These are phyloP conservation scores for Novumbra hubbsi DNA, from an alignment of 2,797 vertebrate genomes.

Conservation along the genomic window DNA sequence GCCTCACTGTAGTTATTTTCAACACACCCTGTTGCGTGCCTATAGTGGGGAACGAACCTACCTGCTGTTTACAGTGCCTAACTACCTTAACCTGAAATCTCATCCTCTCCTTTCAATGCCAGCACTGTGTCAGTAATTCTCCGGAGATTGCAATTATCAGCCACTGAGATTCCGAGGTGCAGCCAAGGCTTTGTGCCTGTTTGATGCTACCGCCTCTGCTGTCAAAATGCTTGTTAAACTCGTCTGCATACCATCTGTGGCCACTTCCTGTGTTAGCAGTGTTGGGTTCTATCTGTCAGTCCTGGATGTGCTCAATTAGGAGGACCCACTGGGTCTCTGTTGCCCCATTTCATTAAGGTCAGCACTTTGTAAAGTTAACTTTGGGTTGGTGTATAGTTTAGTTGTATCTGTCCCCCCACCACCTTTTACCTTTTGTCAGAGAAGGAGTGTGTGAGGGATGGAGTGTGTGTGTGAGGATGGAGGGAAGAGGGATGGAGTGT, in stretches of 20 bases:
- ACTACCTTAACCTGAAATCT: background rate
- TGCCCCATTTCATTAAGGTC: background rate
- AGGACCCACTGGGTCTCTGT: background rate
- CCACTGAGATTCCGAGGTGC: background rate
- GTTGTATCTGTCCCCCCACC: background rate
- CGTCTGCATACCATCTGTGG: background rate
- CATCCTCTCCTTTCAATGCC: background rate
- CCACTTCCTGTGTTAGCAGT: background rate
- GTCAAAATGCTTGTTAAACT: background rate
- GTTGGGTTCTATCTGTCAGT: background rate
- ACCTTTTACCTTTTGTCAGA: too few species aligned
- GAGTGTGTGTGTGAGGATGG: too few species aligned
- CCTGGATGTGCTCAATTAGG: background rate
- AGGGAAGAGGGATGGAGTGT: too few species aligned
- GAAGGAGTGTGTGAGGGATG: too few species aligned
- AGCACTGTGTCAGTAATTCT: background rate
- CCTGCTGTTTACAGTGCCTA: background rate
- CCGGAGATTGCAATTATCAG: background rate
- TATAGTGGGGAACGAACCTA: background rate
- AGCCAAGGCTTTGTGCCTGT: background rate
- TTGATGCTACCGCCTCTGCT: background rate
- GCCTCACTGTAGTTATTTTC: background rate
- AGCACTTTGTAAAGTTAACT: background rate
- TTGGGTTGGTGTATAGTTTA: background rate
- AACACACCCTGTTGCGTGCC: background rate